phyloP scores from a whole-genome alignment of 2,888 invertebrate genomes.

The Idaea dimidiata region DNA sequence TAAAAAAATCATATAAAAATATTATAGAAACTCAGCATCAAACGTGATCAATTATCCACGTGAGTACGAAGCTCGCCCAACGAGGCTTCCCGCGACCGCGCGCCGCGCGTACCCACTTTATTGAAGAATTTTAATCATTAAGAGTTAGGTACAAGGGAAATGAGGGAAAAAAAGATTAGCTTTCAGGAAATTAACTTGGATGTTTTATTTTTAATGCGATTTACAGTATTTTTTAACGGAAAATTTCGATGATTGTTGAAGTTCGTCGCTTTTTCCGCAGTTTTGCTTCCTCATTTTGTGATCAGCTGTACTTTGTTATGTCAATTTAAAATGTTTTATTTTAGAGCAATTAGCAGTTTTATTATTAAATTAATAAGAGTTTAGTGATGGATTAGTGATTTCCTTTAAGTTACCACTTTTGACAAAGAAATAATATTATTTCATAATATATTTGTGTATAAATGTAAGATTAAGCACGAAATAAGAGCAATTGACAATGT shows the following conservation, averaged over 20 bases:
- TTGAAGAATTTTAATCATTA: conserved; percentile 46
- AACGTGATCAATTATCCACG: conserved; percentile 63
- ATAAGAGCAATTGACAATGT: no score
- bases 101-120: conserved; percentile 35
- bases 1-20: no score
- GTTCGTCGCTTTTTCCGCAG: background rate
- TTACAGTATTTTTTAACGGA: background rate
- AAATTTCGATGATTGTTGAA: background rate
- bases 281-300: background rate
- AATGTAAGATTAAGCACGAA: no score
- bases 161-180: conserved; percentile 22
- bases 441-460: no score
- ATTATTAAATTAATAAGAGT: no score
- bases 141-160: conserved; percentile 24
- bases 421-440: no score
- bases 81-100: conserved; percentile 32
- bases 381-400: no score
- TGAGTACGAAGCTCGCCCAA: conserved; percentile 35
- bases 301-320: background rate
- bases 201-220: conserved; percentile 9
- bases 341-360: background rate
- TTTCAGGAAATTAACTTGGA: conserved; percentile 25
- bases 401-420: no score
- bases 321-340: background rate
- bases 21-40: no score